These are phyloP conservation scores for Bhutanitis thaidina DNA, from an alignment of 2,888 invertebrate species.

Conservation along the genomic window DNA sequence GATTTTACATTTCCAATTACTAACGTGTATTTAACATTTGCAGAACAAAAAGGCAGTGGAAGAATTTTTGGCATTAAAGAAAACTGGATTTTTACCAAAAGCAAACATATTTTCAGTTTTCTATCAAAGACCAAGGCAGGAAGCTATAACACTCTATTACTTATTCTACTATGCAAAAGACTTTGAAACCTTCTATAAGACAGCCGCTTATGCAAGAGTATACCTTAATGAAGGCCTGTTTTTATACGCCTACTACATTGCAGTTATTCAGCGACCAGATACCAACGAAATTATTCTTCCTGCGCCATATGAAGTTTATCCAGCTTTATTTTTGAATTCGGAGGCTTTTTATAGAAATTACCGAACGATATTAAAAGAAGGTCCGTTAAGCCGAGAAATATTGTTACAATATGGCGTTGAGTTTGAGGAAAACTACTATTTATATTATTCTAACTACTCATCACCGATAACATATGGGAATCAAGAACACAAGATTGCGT, in stretches of 20 bases:
- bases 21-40: neutral
- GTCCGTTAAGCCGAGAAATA: no score
- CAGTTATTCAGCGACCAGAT: conserved; percentile 80
- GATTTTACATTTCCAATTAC: no score
- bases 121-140: conserved; percentile 60
- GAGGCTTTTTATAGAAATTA: conserved; percentile 72
- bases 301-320: conserved; percentile 84
- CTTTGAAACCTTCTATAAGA: conserved; percentile 80
- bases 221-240: conserved; percentile 82
- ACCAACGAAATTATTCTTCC: conserved; percentile 80
- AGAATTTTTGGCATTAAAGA: conserved; percentile 59
- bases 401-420: conserved; percentile 38
- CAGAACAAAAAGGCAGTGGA: conserved; percentile 66
- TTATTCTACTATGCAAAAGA: conserved; percentile 81
- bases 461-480: conserved; percentile 66
- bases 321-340: conserved; percentile 82
- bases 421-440: conserved; percentile 57
- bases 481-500: conserved; percentile 79
- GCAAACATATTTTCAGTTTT: conserved; percentile 74
- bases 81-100: conserved; percentile 68
- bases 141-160: conserved; percentile 76
- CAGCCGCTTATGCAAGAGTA: conserved; percentile 77
- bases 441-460: conserved; percentile 81
- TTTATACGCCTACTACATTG: conserved; percentile 81
- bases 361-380: conserved; percentile 27